A percentile compares a stretch with the other conserved stretches of the same genome.
Evolutionary conservation across 2,888 invertebrate genomes (phyloP).

Genomic region (Thereva nobilitata): DNA sequence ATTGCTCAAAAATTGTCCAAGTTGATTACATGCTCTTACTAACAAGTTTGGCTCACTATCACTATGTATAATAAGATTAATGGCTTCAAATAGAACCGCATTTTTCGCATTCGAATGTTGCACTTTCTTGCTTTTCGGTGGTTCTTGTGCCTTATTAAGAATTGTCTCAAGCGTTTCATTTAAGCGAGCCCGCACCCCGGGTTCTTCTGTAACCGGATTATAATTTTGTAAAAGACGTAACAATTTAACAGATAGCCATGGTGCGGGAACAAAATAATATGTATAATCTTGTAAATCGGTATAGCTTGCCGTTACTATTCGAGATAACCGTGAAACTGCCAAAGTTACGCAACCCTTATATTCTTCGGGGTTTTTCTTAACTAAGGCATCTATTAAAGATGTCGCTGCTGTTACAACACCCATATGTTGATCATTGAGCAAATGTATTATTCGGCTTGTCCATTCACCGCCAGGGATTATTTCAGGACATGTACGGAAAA

Average conservation of each 20-base stretch:
- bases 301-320: constrained; percentile 98
- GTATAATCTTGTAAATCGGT: constrained; percentile 99
- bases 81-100: constrained; percentile 98
- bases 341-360: constrained; percentile 98
- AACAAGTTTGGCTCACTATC: constrained; percentile 96
- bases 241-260: constrained; percentile 98
- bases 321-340: constrained; percentile 94
- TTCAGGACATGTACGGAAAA: constrained; percentile 94
- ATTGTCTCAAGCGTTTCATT: constrained; percentile 98
- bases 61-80: constrained; percentile 98
- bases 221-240: constrained; percentile 96
- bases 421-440: constrained; percentile 98
- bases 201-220: constrained; percentile 94
- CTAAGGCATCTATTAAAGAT: constrained; percentile 95
- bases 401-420: constrained; percentile 99
- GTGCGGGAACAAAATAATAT: constrained; percentile 99
- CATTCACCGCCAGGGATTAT: constrained; percentile 97
- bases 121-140: constrained; percentile 99
- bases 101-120: constrained; percentile 99
- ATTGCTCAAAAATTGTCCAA: constrained; percentile 96
- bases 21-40: constrained; percentile 97
- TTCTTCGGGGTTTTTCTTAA: constrained; percentile 98
- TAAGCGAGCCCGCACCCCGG: constrained; percentile 91
- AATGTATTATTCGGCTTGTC: constrained; percentile 97
- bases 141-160: constrained; percentile 98